Conservation (phyloP, 2,113 vertebrate species). For the Chunga burmeisteri region DNA sequence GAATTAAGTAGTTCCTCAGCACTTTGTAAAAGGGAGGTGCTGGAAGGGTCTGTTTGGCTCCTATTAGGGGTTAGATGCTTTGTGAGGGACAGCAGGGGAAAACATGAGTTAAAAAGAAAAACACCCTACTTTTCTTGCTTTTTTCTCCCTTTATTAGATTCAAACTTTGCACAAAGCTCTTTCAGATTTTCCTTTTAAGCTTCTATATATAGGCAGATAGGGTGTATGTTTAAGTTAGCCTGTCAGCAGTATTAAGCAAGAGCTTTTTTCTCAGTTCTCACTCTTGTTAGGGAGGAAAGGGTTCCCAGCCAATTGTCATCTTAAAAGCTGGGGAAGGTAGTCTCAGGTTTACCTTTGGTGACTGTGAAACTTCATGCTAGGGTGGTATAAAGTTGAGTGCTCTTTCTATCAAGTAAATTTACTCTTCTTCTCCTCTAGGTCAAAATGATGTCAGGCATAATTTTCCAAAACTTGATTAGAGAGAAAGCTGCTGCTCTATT, state of each 20-base stretch:
- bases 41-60: background rate
- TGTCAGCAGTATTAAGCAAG: background rate
- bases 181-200: background rate
- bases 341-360: background rate
- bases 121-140: background rate
- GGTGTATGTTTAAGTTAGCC: background rate
- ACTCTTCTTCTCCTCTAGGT: background rate
- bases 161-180: background rate
- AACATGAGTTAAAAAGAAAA: background rate
- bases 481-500: background rate
- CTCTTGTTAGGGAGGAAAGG: background rate
- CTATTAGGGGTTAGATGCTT: background rate
- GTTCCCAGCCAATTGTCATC: background rate
- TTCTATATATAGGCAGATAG: background rate
- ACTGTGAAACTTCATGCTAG: background rate
- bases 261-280: background rate
- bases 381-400: background rate
- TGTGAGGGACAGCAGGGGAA: background rate
- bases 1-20: slow-evolving; percentile 42
- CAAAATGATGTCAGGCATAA: background rate
- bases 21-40: background rate
- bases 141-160: background rate
- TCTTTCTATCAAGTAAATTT: background rate
- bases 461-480: background rate
- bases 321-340: background rate